These are phyloP conservation scores for Megatriorchis doriae DNA, from an alignment of 2,113 vertebrate species.

Conservation along the genomic window DNA sequence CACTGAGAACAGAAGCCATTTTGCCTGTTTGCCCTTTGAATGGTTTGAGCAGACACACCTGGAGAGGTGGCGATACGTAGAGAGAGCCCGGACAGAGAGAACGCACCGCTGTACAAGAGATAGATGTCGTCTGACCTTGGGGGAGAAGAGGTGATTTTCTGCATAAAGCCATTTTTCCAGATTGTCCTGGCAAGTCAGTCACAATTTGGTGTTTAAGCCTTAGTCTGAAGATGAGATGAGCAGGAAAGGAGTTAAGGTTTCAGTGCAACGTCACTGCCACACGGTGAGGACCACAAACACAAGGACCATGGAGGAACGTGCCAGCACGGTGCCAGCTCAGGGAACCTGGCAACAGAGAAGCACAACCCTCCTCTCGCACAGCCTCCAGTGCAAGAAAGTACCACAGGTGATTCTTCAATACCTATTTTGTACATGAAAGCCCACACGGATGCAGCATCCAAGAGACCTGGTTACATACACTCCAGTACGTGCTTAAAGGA, in stretches of 20 bases:
- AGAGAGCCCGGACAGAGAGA: background rate
- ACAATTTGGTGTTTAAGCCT: rapidly evolving
- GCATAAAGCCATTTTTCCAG: background rate
- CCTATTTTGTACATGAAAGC: rapidly evolving
- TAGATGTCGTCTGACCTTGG: background rate
- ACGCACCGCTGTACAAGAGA: rapidly evolving
- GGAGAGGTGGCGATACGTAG: rapidly evolving
- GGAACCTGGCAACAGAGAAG: background rate
- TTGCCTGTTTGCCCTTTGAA: rapidly evolving
- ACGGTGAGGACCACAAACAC: too few species aligned
- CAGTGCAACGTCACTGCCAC: background rate
- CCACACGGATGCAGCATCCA: rapidly evolving
- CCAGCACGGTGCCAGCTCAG: background rate
- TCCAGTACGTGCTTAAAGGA: rapidly evolving
- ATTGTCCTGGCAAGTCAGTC: background rate
- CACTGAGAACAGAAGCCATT: too few species aligned
- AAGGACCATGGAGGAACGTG: background rate
- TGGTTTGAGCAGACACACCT: rapidly evolving
- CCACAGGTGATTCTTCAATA: background rate
- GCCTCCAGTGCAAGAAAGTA: rapidly evolving
- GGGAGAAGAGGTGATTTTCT: background rate
- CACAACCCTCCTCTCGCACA: background rate
- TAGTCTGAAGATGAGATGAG: background rate
- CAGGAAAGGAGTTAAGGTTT: background rate
- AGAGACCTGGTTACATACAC: rapidly evolving